phyloP scores from a whole-genome alignment of 2,113 vertebrate genomes.

The Catharus fuscescens region DNA sequence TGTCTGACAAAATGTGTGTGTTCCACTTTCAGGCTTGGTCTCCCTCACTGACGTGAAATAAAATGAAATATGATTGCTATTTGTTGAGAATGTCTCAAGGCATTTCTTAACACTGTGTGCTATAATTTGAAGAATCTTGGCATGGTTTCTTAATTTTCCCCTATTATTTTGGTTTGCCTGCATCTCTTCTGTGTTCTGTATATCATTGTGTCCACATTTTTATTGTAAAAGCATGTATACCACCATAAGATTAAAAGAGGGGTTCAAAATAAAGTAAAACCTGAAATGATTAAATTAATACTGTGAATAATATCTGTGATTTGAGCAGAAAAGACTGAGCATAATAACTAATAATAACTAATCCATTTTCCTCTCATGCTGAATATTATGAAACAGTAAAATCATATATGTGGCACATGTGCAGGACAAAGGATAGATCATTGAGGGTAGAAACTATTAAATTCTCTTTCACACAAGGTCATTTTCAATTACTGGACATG shows the following conservation, averaged over 20 bases:
- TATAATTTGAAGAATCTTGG: background rate
- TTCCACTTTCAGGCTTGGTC: slow-evolving; percentile 1
- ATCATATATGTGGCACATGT: background rate
- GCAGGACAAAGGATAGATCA: background rate
- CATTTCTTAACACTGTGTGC: background rate
- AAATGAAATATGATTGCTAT: slow-evolving; percentile 23
- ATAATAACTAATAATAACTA: background rate
- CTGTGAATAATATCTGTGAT: background rate
- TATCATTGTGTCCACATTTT: background rate
- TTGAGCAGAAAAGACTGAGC: background rate
- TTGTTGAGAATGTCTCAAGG: background rate
- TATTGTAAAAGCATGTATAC: background rate
- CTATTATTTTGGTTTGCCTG: background rate
- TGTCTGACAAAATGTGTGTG: slow-evolving; percentile 7
- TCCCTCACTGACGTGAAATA: background rate
- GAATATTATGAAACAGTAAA: background rate
- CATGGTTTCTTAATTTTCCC: background rate
- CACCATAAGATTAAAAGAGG: background rate
- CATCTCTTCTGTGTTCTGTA: background rate
- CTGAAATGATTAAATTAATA: background rate
- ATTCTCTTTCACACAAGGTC: background rate
- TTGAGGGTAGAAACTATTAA: background rate
- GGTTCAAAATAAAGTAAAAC: background rate
- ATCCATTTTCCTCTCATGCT: background rate
- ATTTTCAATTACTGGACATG: background rate